Evolutionary conservation across 2,113 vertebrate genomes (phyloP), one percentile per base, ranked within the genome.

Genomic region (Pipra filicauda): DNA sequence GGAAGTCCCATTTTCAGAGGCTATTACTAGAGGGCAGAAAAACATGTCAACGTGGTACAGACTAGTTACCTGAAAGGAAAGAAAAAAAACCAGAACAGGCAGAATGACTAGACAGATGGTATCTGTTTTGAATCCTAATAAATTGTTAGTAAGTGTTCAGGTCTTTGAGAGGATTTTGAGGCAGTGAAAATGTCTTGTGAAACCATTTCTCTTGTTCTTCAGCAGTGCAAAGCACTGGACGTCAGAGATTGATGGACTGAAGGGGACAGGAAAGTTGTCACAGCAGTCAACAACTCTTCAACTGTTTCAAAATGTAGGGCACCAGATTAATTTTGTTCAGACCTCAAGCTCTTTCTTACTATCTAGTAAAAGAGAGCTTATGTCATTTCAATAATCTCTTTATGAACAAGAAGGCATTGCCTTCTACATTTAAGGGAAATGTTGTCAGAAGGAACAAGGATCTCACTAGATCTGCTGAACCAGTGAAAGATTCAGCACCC

Each of bases 121-220:
- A 78, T 59, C 16, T 91, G 62, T 75, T 81, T 95, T 88, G 88
- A 66, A 62, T 72, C 84, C 80, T 49, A 49, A 61, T 82, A 89
- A 80, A 71, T 30, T 75, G 21, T 65, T 82, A 92, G 35, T 54
- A 66, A 88, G 73, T 39, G 93, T 87, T 95, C 48, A 82, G 59
- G 35, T 77, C 37, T 94, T 82, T 67, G n/a, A 49, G 37, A 85
- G 55, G 31, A 87, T 76, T 94, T 61, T 71, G 51, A 54, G 46
- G n/a, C 91, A 91, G 64, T 80, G 89, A 75, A 95, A 95, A 95
- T 78, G 69, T 61, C 67, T 71, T 82, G 69, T 58, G 85, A 82
- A 96, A 88, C 43, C 41, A 77, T 90, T 91, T 93, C 35, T 83
- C 52, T 94, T 93, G 62, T 69, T 87, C 65, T 93, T 92, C 69